Percentiles rank a stretch among this genome's conserved stretches.
Conservation (phyloP, 2,797 vertebrate genomes). For the Chelonia mydas region DNA sequence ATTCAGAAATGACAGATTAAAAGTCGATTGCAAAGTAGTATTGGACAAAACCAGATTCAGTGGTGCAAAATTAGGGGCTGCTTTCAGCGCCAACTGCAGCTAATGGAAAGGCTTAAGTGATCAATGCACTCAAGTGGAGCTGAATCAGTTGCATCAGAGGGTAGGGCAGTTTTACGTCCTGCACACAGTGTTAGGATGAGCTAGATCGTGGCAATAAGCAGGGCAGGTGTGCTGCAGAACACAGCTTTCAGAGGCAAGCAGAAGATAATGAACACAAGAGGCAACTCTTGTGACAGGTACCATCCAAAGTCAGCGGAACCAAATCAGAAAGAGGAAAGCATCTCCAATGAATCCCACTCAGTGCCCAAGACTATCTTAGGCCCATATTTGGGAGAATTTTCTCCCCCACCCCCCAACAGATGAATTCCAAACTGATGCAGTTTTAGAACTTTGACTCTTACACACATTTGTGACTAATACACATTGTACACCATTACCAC, state of each 20-base stretch:
- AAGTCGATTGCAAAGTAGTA: background rate
- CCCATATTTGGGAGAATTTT: background rate
- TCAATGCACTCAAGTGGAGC: background rate
- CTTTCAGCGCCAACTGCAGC: background rate
- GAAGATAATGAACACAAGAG: background rate
- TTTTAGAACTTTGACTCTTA: background rate
- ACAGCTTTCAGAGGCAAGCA: background rate
- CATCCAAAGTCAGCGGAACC: background rate
- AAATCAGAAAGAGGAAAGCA: background rate
- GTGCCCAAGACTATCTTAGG: background rate
- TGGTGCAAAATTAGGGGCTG: background rate
- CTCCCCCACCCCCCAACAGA: background rate
- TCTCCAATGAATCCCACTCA: background rate
- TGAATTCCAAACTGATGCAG: conserved; percentile 8
- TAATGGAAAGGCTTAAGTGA: background rate
- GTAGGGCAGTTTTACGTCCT: background rate
- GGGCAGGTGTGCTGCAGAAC: background rate
- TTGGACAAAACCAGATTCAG: background rate
- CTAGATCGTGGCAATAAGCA: background rate
- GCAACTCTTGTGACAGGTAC: background rate
- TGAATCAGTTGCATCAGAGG: background rate
- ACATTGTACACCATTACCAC: background rate
- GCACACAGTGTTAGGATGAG: background rate
- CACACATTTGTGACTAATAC: background rate
- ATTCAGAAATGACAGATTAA: background rate